A percentile compares a stretch with the other conserved stretches of the same genome.
These are phyloP conservation scores for Platalea minor DNA, from an alignment of 2,797 vertebrate species.

Conservation along the genomic window DNA sequence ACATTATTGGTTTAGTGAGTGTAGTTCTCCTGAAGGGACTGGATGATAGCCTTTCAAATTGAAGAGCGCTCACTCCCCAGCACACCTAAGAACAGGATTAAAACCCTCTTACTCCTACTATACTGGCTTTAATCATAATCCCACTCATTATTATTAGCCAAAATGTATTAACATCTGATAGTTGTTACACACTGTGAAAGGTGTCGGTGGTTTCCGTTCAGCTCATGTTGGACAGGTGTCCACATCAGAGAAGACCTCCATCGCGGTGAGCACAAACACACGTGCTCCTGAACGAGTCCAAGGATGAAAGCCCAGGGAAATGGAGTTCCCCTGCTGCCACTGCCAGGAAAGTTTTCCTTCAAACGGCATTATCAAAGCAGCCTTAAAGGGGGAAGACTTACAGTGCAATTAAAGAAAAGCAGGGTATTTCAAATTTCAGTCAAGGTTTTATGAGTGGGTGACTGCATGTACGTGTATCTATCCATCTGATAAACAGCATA, in stretches of 20 bases:
- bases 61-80: background rate
- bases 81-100: background rate
- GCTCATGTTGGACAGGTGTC: background rate
- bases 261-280: background rate
- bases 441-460: background rate
- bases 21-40: constrained; percentile 32
- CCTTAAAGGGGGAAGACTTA: background rate
- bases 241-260: background rate
- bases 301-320: background rate
- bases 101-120: background rate
- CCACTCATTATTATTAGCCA: background rate
- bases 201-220: background rate
- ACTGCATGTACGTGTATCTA: background rate
- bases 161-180: background rate
- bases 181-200: background rate
- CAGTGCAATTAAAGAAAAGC: background rate
- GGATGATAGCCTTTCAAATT: background rate
- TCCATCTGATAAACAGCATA: background rate
- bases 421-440: background rate
- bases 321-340: background rate
- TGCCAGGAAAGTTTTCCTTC: background rate
- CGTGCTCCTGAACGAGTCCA: accelerated
- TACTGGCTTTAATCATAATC: background rate
- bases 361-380: background rate
- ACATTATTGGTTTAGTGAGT: background rate